Evolutionary conservation across 2,797 vertebrate genomes (phyloP).

Genomic region (Mastacembelus armatus): DNA sequence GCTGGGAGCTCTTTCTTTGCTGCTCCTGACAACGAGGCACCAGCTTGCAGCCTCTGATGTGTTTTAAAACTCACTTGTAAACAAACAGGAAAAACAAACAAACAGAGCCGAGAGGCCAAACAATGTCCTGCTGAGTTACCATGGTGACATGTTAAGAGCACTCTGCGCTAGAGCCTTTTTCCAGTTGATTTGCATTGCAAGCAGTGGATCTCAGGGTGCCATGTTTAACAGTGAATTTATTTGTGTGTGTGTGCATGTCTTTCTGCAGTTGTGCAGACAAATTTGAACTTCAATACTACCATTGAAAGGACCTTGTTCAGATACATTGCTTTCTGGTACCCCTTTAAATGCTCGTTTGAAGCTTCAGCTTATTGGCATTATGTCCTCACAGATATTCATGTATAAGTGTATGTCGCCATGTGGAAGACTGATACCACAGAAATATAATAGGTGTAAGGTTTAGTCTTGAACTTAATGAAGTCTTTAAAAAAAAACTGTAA

Average conservation of each 20-base stretch:
- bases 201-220: slow-evolving; percentile 13
- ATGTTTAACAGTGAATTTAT: too few relatives aligned
- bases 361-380: too few relatives aligned
- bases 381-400: slow-evolving; percentile 6
- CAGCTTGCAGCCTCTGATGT: slow-evolving; percentile 5
- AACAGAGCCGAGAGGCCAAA: slow-evolving; percentile 6
- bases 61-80: slow-evolving; percentile 25
- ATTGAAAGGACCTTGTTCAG: too few relatives aligned
- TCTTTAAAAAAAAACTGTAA: too few relatives aligned
- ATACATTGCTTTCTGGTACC: too few relatives aligned
- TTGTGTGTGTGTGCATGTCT: too few relatives aligned
- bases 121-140: slow-evolving; percentile 53
- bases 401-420: neutral
- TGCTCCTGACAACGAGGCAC: neutral
- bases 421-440: slow-evolving; percentile 31
- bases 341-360: too few relatives aligned
- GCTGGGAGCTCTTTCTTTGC: neutral
- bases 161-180: slow-evolving; percentile 13
- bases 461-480: neutral
- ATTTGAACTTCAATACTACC: too few relatives aligned
- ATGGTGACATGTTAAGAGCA: slow-evolving; percentile 58
- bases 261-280: too few relatives aligned
- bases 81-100: slow-evolving; percentile 21
- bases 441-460: slow-evolving; percentile 26
- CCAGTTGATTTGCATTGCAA: slow-evolving; percentile 39